phyloP scores from a whole-genome alignment of 23 tunicate species.

The Halocynthia roretzi region DNA sequence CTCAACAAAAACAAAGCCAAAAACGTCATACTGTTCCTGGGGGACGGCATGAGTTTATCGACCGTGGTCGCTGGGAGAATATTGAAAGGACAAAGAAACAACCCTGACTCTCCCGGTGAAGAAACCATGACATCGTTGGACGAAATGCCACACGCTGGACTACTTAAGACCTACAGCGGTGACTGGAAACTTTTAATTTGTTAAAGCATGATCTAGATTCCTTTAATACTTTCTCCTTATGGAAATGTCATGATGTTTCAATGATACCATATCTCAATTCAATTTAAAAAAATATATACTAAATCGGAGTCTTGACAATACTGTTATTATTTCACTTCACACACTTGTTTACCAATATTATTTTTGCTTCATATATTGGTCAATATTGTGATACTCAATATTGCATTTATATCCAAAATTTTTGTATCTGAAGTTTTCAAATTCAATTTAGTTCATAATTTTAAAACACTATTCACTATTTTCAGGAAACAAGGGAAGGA shows the following conservation, averaged over 20 bases:
- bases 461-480: no score
- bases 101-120: conserved; percentile 44
- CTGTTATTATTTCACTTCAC: no score
- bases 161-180: conserved; percentile 81
- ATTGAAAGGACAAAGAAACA: conserved; percentile 40
- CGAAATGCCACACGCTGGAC: conserved; percentile 46
- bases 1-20: conserved; percentile 63
- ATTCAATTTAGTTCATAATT: no score
- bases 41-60: conserved; percentile 88
- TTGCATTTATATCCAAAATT: no score
- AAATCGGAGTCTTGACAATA: no score
- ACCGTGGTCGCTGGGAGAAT: conserved; percentile 83
- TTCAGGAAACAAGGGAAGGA: no score
- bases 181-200: not conserved
- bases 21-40: conserved; percentile 69
- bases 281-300: not conserved
- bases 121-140: conserved; percentile 66
- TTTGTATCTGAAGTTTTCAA: not conserved
- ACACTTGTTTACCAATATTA: not conserved
- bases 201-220: not conserved
- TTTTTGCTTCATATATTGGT: no score
- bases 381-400: no score
- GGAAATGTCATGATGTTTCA: not conserved
- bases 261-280: no score
- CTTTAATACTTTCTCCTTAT: no score